Conservation (phyloP, 2,797 vertebrate genomes). For the Lepus oiostolus region DNA sequence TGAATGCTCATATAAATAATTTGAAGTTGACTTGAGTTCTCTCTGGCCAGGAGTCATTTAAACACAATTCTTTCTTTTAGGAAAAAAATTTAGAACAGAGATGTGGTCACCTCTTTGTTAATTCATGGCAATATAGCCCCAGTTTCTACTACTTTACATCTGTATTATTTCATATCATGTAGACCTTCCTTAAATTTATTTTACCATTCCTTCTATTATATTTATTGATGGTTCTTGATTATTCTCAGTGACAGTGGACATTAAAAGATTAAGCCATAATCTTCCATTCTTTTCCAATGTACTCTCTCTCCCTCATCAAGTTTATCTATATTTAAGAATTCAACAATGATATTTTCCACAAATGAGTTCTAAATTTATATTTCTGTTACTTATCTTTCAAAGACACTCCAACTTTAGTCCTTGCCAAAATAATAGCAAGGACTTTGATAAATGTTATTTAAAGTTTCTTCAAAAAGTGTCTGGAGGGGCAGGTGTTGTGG, state of each 20-base stretch:
- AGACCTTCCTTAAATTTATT: background rate
- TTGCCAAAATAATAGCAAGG: background rate
- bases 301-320: background rate
- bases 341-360: background rate
- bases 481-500: too few species aligned
- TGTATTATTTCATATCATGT: background rate
- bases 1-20: background rate
- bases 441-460: background rate
- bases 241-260: background rate
- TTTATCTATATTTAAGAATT: background rate
- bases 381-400: background rate
- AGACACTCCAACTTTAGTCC: background rate
- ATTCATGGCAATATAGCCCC: background rate
- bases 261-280: background rate
- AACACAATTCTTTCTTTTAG: background rate
- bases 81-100: conserved; percentile 32
- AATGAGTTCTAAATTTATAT: background rate
- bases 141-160: background rate
- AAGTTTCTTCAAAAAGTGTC: background rate
- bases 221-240: background rate
- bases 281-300: background rate
- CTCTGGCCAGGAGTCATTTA: background rate
- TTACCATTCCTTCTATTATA: background rate
- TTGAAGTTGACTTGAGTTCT: conserved; percentile 26
- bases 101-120: background rate